Evolutionary conservation across 2,888 invertebrate genomes (phyloP).

Genomic region (Lypha dubia): DNA sequence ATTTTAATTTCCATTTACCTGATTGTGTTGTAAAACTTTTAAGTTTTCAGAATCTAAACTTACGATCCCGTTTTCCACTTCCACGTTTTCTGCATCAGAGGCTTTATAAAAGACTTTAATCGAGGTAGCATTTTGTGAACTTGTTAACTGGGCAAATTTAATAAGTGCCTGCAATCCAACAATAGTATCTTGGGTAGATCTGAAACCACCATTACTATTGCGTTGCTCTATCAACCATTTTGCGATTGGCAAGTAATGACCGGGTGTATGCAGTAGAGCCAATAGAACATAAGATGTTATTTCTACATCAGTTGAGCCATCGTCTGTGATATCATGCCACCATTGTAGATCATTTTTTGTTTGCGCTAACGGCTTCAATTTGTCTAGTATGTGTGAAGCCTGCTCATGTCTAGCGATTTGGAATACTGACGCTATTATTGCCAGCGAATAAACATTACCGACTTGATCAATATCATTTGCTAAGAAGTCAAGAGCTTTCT

Average conservation of each 20-base stretch:
- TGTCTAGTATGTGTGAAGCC: constrained; percentile 83
- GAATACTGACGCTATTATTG: constrained; percentile 89
- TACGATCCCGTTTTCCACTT: not conserved
- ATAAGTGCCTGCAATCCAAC: constrained; percentile 88
- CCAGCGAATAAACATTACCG: constrained; percentile 88
- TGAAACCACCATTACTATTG: constrained; percentile 87
- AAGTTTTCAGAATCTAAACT: not conserved
- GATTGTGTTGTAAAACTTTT: constrained; percentile 3
- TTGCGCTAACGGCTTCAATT: constrained; percentile 81
- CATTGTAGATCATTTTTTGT: constrained; percentile 86
- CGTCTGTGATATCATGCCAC: constrained; percentile 87
- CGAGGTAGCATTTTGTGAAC: constrained; percentile 66
- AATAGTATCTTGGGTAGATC: constrained; percentile 90
- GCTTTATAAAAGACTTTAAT: constrained; percentile 6
- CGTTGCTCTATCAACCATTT: constrained; percentile 89
- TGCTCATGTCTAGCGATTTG: constrained; percentile 88
- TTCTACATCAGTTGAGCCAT: constrained; percentile 87
- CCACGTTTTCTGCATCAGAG: constrained; percentile 12
- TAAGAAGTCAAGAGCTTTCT: constrained; percentile 90
- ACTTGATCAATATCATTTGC: constrained; percentile 87
- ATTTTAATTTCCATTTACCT: constrained; percentile 21
- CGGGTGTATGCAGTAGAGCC: constrained; percentile 83
- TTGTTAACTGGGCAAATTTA: constrained; percentile 85
- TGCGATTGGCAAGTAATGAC: constrained; percentile 84
- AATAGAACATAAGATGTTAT: constrained; percentile 94